Base-by-base conservation (phyloP, 2,888 invertebrate genomes). In the Blomia tropicalis region DNA sequence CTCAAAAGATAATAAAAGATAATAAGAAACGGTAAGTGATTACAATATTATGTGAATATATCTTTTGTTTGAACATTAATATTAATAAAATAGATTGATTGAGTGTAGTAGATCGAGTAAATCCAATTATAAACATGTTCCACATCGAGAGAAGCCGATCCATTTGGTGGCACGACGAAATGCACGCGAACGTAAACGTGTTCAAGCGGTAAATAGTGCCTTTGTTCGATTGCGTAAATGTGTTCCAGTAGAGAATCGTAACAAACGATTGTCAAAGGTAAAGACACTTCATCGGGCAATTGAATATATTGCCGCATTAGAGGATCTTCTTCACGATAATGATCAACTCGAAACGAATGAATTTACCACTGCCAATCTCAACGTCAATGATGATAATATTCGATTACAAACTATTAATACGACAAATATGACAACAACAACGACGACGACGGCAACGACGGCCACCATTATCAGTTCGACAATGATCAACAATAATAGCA, bases 121-220 rank as follows among this genome's bases (percentile, higher is more conserved):
- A 44, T 64, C 68, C 1, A 66, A 51, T 29, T 69, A 69, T 51
- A 69, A 69, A 54, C 69, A 69, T 53, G 65, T 69, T 19, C 69
- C 69, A 7, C 74, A 75, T 69, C 73, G 75, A 62, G 77, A 79
- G 68, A 80, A 79, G 70, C 78, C 79, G 14, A 77, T 78, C 23
- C 79, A 79, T 70, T 74, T 79, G 64, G 80, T 81, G 63, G 80
- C 78, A 19, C 69, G 75, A 64, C 70, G 82, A 63, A 82, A 82
- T 71, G 81, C 81, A 4, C 73, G 82, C 58, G 82, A 82, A 72
- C 71, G 82, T 68, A 73, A 78, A 63, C 74, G 82, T 65, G 82
- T 82, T 30, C 79, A 81, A 70, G 80, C 81, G 17, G 81, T 82
- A 66, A 82, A 82, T 72, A 74, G 73, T 63, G 82, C 81, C 36